These are phyloP conservation scores for Branchinecta lynchi DNA, from an alignment of 1,140 invertebrate species.

Conservation along the genomic window DNA sequence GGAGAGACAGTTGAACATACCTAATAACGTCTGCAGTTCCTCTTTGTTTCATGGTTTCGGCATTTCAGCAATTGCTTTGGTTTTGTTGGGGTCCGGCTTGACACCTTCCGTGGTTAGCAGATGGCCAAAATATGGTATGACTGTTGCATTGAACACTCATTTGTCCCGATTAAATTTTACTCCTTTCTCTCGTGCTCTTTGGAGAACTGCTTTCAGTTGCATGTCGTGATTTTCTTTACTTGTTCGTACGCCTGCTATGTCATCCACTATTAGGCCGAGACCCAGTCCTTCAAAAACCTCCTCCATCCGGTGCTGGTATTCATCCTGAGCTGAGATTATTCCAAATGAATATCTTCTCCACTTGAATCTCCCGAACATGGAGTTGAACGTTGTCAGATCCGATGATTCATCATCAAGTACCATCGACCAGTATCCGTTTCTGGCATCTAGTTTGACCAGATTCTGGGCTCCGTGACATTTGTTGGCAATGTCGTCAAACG, in stretches of 20 bases:
- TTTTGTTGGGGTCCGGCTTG: constrained; percentile 29
- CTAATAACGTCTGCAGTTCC: constrained; percentile 29
- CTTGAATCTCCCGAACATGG: constrained; percentile 5
- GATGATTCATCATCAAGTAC: too few relatives aligned
- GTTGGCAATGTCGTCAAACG: too few relatives aligned
- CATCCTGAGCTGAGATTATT: constrained; percentile 6
- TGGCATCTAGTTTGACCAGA: too few relatives aligned
- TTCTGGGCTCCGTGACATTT: too few relatives aligned
- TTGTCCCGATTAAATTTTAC: constrained; percentile 26
- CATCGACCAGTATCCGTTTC: too few relatives aligned
- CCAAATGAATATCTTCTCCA: constrained; percentile 1
- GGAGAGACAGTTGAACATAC: constrained; percentile 30
- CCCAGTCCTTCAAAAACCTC: constrained; percentile 4
- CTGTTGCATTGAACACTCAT: constrained; percentile 24
- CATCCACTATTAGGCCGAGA: constrained; percentile 5
- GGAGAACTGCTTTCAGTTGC: constrained; percentile 8
- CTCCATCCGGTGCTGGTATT: too few relatives aligned
- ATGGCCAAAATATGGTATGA: constrained; percentile 31
- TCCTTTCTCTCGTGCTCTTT: constrained; percentile 8
- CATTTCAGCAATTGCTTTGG: constrained; percentile 27
- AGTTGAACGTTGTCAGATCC: neutral
- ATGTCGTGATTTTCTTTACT: constrained; percentile 6
- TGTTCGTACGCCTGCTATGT: constrained; percentile 5
- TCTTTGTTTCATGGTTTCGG: constrained; percentile 26
- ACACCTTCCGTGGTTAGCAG: constrained; percentile 28